phyloP scores from a whole-genome alignment of 2,113 vertebrate species.

The Cyanoramphus novaezelandiae region DNA sequence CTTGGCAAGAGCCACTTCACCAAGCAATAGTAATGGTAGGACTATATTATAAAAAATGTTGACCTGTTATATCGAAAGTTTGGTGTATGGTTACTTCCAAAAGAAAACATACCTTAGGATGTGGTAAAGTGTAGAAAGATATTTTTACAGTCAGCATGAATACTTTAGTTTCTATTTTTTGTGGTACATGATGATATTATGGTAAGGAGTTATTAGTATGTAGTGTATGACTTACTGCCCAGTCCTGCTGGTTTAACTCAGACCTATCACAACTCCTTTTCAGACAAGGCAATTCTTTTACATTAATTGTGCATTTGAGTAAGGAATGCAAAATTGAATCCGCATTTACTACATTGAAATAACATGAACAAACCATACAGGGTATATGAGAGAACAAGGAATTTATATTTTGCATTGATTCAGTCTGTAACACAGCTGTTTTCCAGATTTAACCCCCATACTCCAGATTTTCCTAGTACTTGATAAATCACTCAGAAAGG shows the following conservation, averaged over 20 bases:
- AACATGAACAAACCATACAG: constrained; percentile 1
- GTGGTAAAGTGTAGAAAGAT: constrained; percentile 33
- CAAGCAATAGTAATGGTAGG: background rate
- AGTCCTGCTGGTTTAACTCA: background rate
- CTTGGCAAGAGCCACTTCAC: background rate
- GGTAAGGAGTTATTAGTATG: background rate
- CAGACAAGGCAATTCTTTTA: background rate
- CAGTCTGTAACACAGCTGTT: constrained; percentile 10
- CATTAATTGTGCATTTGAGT: background rate
- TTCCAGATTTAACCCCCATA: constrained; percentile 31
- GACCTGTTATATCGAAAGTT: background rate
- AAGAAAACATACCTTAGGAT: constrained; percentile 49
- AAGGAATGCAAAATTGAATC: constrained; percentile 11
- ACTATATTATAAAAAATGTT: background rate
- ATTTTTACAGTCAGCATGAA: background rate
- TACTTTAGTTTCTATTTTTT: constrained; percentile 20
- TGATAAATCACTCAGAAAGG: constrained; percentile 29
- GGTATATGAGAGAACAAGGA: background rate
- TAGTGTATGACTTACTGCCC: background rate
- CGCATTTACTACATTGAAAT: background rate
- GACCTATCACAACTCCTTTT: background rate
- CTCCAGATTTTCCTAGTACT: background rate
- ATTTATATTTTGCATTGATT: constrained; percentile 30
- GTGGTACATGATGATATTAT: background rate
- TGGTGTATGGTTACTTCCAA: background rate